phyloP scores from a whole-genome alignment of 2,888 invertebrate species.

The Euphydryas editha region DNA sequence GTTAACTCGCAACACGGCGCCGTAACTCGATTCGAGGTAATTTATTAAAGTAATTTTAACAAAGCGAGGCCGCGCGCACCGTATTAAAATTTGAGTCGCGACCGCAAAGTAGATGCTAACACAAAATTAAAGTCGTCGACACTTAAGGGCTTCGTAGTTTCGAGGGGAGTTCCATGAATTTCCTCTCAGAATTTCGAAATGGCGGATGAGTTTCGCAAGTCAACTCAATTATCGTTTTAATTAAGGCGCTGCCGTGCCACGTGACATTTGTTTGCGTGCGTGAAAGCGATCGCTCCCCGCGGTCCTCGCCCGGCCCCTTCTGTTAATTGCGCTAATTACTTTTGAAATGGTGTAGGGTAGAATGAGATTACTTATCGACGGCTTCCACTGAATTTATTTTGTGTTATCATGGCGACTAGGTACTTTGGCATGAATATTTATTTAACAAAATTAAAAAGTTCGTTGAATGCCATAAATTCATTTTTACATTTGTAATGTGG shows the following conservation, averaged over 20 bases:
- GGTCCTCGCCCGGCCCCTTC: slow-evolving; percentile 51
- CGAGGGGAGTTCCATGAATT: slow-evolving; percentile 77
- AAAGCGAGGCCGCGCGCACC: slow-evolving; percentile 71
- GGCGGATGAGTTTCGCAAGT: slow-evolving; percentile 83
- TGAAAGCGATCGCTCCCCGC: slow-evolving; percentile 73
- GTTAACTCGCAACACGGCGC: slow-evolving; percentile 54
- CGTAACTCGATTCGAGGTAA: slow-evolving; percentile 72
- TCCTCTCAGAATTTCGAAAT: slow-evolving; percentile 81
- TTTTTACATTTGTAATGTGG: neutral
- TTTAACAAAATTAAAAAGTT: slow-evolving; percentile 12
- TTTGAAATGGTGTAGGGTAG: slow-evolving; percentile 80
- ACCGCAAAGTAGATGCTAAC: slow-evolving; percentile 82
- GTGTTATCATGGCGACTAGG: slow-evolving; percentile 47
- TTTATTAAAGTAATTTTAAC: slow-evolving; percentile 78
- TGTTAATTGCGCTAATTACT: slow-evolving; percentile 85
- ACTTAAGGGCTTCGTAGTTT: slow-evolving; percentile 81
- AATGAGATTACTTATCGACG: slow-evolving; percentile 81
- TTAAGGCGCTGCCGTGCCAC: slow-evolving; percentile 79
- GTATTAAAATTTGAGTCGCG: slow-evolving; percentile 78
- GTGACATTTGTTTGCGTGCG: slow-evolving; percentile 84
- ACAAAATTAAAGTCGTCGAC: slow-evolving; percentile 82
- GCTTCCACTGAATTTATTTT: slow-evolving; percentile 73
- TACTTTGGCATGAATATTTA: neutral
- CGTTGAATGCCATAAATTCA: slow-evolving; percentile 1
- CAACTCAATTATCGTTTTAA: slow-evolving; percentile 84